Conservation (phyloP, 2,888 invertebrate genomes). For the Platypus cylindrus region DNA sequence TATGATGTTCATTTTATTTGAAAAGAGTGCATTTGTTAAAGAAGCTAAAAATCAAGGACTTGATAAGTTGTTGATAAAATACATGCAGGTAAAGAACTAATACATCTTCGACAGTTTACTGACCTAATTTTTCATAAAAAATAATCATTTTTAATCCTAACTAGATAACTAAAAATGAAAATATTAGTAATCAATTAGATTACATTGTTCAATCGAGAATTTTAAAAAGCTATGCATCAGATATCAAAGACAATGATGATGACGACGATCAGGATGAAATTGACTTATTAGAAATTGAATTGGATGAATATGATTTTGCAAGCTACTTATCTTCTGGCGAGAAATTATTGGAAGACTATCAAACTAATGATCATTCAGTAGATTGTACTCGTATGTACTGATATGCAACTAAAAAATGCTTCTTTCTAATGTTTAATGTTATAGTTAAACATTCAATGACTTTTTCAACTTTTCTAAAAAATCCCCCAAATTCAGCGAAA, state of each 20-base stretch:
- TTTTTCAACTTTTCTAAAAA: slow-evolving; percentile 3
- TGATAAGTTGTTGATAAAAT: slow-evolving; percentile 15
- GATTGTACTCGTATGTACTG: no score
- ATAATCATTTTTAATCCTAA: no score
- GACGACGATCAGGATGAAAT: slow-evolving; percentile 12
- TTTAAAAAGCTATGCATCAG: slow-evolving; percentile 11
- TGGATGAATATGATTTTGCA: slow-evolving; percentile 16
- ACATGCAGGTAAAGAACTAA: slow-evolving; percentile 15
- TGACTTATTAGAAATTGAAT: slow-evolving; percentile 15
- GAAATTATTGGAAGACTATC: slow-evolving; percentile 9
- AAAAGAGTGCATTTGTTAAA: slow-evolving; percentile 37
- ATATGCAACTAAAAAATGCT: no score
- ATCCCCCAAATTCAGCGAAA: slow-evolving; percentile 8
- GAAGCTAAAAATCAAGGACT: slow-evolving; percentile 32
- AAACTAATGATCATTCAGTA: no score
- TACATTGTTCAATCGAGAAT: slow-evolving; percentile 15
- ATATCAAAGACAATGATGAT: slow-evolving; percentile 8
- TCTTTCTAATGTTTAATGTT: no score
- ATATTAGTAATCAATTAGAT: slow-evolving; percentile 14
- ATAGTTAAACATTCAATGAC: no score
- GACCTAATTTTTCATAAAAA: neutral
- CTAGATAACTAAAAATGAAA: slow-evolving; percentile 13
- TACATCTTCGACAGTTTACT: neutral
- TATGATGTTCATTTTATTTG: slow-evolving; percentile 34
- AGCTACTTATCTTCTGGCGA: slow-evolving; percentile 12